Conservation (phyloP, 2,888 invertebrate species). For the Mythimna ferrago region DNA sequence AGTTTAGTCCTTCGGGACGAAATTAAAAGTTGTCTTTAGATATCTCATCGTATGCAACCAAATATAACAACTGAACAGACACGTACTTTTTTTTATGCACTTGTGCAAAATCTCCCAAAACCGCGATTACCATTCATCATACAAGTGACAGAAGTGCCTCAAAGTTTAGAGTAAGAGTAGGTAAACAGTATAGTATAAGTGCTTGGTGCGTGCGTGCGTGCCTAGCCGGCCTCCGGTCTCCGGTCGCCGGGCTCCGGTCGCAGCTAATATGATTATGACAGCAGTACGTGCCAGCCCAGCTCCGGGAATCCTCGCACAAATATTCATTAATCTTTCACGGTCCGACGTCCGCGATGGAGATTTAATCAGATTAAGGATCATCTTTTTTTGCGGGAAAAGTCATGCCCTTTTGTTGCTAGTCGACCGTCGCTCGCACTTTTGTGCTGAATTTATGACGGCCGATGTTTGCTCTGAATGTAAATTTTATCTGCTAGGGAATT, state of each 20-base stretch:
- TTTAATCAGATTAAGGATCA: conserved; percentile 91
- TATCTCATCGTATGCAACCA: not conserved
- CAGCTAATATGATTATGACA: conserved; percentile 91
- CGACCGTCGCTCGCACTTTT: conserved; percentile 88
- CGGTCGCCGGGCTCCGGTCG: conserved; percentile 85
- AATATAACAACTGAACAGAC: not conserved
- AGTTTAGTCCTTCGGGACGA: not conserved
- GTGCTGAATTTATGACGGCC: conserved; percentile 88
- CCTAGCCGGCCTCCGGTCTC: conserved; percentile 84
- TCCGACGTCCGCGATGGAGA: conserved; percentile 91
- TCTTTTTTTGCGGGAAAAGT: conserved; percentile 90
- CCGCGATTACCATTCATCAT: conserved; percentile 15
- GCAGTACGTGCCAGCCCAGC: conserved; percentile 89
- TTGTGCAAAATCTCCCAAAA: not conserved
- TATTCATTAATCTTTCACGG: conserved; percentile 91
- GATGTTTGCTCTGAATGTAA: conserved; percentile 88
- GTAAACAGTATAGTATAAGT: conserved; percentile 66
- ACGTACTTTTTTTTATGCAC: not conserved
- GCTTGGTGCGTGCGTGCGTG: conserved; percentile 82
- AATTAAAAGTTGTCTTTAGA: not conserved
- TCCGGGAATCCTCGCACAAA: conserved; percentile 90
- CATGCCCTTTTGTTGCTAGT: conserved; percentile 89
- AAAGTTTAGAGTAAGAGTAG: conserved; percentile 55
- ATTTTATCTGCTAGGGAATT: conserved; percentile 75
- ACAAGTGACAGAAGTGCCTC: conserved; percentile 32